Base-by-base conservation (phyloP, 2,888 invertebrate genomes). In the Lasioglossum zephyrum region DNA sequence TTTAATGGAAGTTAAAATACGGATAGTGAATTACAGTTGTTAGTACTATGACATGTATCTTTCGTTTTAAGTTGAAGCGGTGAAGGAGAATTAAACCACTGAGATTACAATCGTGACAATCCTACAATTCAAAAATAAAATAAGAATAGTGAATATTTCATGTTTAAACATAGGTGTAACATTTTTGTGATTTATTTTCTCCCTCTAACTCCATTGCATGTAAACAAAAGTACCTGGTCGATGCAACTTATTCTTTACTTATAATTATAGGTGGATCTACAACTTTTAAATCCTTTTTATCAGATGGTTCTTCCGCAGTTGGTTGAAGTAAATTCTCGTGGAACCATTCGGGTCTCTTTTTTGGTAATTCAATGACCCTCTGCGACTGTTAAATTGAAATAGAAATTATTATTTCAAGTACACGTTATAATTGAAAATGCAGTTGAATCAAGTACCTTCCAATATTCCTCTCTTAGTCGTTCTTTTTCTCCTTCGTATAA, bases 341-440 rank as follows among this genome's bases (percentile, higher is more conserved):
- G 93, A 99, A 99, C 98, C 99, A 99, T 66, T 96, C 95, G 6
- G 99, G 99, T 87, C 99, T 96, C 81, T 97, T 96, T 94, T 98
- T 98, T 73, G 97, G 96, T 96, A 98, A 96, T 96, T 99, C 98
- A 26, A 99, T 97, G 87, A 99, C 96, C 91, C 97, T 96, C 95
- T 98, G 98, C 1, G 95, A 95, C 94, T 96, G 88, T 57, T 95
- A 82, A 70, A 73, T 73, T 70, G 44, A 44, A 72, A 47, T n/a
- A 79, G 13, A 16, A 26, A 26, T 70, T n/a, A 3, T 4, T 72
- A 26, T 1, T 2, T 5, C 1, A 11, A 47, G 0, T 18, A 70
- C 0, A 81, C 4, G 44, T 36, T n/a, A 44, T 53, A 53, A 60
- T 69, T 22, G n/a, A n/a, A 57, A 22, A 72, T 60, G 41, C 60